These are phyloP conservation scores for Dreissena polymorpha DNA, from an alignment of 1,140 invertebrate species.

Conservation along the genomic window DNA sequence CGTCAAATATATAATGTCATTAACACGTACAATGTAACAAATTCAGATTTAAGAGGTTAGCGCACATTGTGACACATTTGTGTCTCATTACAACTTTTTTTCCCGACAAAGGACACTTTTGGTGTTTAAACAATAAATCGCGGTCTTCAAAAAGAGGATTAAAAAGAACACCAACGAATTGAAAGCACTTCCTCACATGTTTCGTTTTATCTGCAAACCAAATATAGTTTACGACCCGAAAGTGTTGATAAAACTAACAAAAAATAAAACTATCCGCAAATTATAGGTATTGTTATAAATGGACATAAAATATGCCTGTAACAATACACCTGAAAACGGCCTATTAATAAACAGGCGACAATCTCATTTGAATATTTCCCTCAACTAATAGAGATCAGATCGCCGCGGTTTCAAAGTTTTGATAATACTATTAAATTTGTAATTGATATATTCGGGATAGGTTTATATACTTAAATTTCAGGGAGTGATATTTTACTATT, in stretches of 20 bases:
- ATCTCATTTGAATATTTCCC: conserved; percentile 30
- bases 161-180: conserved; percentile 21
- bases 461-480: conserved; percentile 41
- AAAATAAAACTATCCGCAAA: conserved; percentile 41
- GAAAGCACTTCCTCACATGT: not conserved
- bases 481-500: conserved; percentile 13
- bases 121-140: conserved; percentile 7
- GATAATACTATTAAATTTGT: conserved; percentile 37
- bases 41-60: not conserved
- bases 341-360: not conserved
- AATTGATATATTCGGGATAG: conserved; percentile 36
- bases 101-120: too few species aligned
- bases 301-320: conserved; percentile 23
- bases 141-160: conserved; percentile 25
- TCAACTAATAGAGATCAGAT: conserved; percentile 6
- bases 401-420: conserved; percentile 27
- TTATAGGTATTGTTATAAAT: conserved; percentile 32
- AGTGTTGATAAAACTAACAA: conserved; percentile 50
- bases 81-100: too few species aligned
- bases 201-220: conserved; percentile 1
- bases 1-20: too few species aligned
- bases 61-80: too few species aligned
- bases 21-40: not conserved
- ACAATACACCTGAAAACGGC: conserved; percentile 12
- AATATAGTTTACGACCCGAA: conserved; percentile 43